Percentiles rank a stretch among this genome's conserved stretches.
Evolutionary conservation across 2,113 vertebrate genomes (phyloP).

Genomic region (Pollachius pollachius): DNA sequence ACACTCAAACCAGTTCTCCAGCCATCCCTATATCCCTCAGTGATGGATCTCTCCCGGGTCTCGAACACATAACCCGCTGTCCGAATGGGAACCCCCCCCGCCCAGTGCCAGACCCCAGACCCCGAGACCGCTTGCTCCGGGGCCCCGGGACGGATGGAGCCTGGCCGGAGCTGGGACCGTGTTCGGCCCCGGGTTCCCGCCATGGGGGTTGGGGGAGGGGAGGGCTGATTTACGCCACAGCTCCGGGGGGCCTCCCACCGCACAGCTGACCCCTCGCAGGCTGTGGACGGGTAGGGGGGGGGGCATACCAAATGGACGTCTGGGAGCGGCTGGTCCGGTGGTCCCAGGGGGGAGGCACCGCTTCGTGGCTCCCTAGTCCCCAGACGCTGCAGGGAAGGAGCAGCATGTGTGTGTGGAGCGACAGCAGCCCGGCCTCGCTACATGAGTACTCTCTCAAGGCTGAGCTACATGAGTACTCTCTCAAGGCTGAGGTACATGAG

Average conservation of each 20-base stretch:
- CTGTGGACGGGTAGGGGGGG: slow-evolving; percentile 24
- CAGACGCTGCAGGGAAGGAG: slow-evolving; percentile 49
- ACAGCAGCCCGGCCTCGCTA: slow-evolving; percentile 17
- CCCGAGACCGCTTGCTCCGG: slow-evolving; percentile 48
- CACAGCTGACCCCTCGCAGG: slow-evolving; percentile 67
- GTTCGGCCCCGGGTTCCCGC: slow-evolving; percentile 64
- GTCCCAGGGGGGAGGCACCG: slow-evolving; percentile 50
- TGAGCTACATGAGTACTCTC: slow-evolving; percentile 25
- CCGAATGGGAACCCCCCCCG: slow-evolving; percentile 62
- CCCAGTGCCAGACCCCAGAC: no score
- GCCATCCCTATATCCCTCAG: slow-evolving; percentile 5
- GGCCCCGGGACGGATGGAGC: slow-evolving; percentile 66
- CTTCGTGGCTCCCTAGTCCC: slow-evolving; percentile 46
- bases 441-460: slow-evolving; percentile 23
- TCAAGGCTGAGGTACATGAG: slow-evolving; percentile 27
- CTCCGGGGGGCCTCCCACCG: slow-evolving; percentile 55
- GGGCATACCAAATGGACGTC: slow-evolving; percentile 70
- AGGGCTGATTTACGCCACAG: slow-evolving; percentile 67
- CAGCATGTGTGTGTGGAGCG: slow-evolving; percentile 50
- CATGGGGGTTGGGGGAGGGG: slow-evolving; percentile 13
- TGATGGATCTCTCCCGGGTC: slow-evolving; percentile 59
- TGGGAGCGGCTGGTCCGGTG: slow-evolving; percentile 57
- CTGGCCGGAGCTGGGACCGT: slow-evolving; percentile 68
- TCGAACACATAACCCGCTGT: slow-evolving; percentile 21
- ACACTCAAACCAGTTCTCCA: not conserved